Evolutionary conservation across 1,140 invertebrate species (phyloP).

Genomic region (Arion vulgaris): DNA sequence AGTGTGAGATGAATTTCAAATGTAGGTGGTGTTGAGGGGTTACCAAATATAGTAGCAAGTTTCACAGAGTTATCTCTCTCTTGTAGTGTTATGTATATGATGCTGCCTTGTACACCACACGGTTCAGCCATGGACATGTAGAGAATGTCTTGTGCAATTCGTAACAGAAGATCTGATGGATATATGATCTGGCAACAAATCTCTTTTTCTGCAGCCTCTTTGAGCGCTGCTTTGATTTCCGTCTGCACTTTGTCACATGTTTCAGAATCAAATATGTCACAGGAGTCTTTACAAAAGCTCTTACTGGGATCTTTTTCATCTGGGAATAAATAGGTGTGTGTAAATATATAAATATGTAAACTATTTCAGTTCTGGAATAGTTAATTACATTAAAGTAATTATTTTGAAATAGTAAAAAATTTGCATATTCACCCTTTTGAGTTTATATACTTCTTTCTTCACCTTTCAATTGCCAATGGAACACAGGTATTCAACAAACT

Average conservation of each 20-base stretch:
- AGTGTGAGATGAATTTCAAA: slow-evolving; percentile 38
- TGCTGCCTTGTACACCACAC: slow-evolving; percentile 23
- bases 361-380: too few relatives aligned
- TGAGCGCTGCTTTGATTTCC: slow-evolving; percentile 15
- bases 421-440: too few relatives aligned
- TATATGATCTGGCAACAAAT: slow-evolving; percentile 19
- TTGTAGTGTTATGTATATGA: slow-evolving; percentile 2
- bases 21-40: slow-evolving; percentile 13
- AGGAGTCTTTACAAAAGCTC: neutral
- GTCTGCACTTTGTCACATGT: neutral
- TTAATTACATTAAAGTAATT: too few relatives aligned
- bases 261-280: slow-evolving; percentile 4
- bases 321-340: neutral
- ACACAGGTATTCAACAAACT: too few relatives aligned
- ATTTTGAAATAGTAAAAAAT: too few relatives aligned
- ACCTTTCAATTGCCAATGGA: too few relatives aligned
- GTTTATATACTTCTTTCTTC: too few relatives aligned
- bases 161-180: slow-evolving; percentile 14
- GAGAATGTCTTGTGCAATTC: slow-evolving; percentile 21
- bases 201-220: slow-evolving; percentile 10
- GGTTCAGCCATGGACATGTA: slow-evolving; percentile 32
- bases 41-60: slow-evolving; percentile 19
- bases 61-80: slow-evolving; percentile 13
- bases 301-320: slow-evolving; percentile 26
- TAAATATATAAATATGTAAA: too few relatives aligned